These are phyloP conservation scores for Drosophila obscura DNA, from an alignment of 1,140 invertebrate genomes.

Conservation along the genomic window DNA sequence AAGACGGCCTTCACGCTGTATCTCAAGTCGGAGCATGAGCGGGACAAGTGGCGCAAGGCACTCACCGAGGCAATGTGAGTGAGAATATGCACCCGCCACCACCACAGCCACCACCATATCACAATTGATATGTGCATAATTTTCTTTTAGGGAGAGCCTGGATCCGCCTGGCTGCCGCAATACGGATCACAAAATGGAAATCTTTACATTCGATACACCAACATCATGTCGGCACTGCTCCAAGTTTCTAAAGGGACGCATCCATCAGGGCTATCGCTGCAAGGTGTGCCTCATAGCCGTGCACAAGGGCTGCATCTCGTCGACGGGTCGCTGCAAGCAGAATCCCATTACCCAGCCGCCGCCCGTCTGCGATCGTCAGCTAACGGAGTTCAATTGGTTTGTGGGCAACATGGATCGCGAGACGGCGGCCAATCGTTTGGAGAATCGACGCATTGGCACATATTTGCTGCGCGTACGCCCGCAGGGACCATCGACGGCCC, in stretches of 20 bases:
- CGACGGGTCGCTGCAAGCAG: conserved; percentile 89
- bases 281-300: conserved; percentile 89
- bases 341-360: conserved; percentile 84
- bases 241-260: conserved; percentile 95
- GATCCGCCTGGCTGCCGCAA: conserved; percentile 90
- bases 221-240: conserved; percentile 92
- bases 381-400: conserved; percentile 85
- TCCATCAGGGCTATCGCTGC: conserved; percentile 91
- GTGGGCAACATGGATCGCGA: conserved; percentile 95
- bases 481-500: conserved; percentile 85
- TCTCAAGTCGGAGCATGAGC: conserved; percentile 94
- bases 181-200: conserved; percentile 94
- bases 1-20: conserved; percentile 94
- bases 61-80: conserved; percentile 95
- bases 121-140: neutral
- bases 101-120: neutral
- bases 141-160: conserved; percentile 91
- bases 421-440: conserved; percentile 90
- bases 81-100: no score
- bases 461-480: conserved; percentile 94
- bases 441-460: conserved; percentile 92
- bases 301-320: conserved; percentile 91
- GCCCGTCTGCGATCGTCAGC: conserved; percentile 83
- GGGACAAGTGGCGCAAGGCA: conserved; percentile 95
- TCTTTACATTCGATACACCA: conserved; percentile 94